Conservation (phyloP, 2,797 vertebrate species). For the Loris lydekkerianus region DNA sequence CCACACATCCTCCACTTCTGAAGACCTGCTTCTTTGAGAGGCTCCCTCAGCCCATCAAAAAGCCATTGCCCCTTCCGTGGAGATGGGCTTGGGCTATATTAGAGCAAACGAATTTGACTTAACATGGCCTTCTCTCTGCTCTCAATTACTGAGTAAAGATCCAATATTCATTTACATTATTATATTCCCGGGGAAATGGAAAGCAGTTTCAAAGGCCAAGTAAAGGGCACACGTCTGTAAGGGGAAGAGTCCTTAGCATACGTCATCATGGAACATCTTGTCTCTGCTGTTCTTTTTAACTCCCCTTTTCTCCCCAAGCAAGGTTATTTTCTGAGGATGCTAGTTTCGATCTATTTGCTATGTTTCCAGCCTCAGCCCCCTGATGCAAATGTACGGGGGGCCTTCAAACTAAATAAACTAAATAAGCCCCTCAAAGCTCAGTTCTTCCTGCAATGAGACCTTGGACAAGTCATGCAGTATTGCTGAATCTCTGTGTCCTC, state of each 20-base stretch:
- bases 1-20: accelerated
- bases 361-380: not conserved
- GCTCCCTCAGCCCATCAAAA: not conserved
- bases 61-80: not conserved
- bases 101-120: conserved; percentile 23
- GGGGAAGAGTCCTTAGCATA: not conserved
- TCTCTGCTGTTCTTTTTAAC: conserved; percentile 17
- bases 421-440: not conserved
- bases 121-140: conserved; percentile 70
- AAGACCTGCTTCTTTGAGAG: not conserved
- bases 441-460: accelerated
- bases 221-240: conserved; percentile 47
- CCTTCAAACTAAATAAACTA: not conserved
- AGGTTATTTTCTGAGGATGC: not conserved
- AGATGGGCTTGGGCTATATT: not conserved
- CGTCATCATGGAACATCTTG: conserved; percentile 53
- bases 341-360: not conserved
- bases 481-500: not conserved
- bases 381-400: accelerated
- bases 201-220: conserved; percentile 75
- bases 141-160: conserved; percentile 77
- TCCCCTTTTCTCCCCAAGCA: not conserved
- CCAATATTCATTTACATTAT: conserved; percentile 78
- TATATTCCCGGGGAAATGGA: conserved; percentile 55
- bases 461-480: accelerated